Conservation (phyloP, 2,888 invertebrate genomes). For the Iselma pallidipennis region DNA sequence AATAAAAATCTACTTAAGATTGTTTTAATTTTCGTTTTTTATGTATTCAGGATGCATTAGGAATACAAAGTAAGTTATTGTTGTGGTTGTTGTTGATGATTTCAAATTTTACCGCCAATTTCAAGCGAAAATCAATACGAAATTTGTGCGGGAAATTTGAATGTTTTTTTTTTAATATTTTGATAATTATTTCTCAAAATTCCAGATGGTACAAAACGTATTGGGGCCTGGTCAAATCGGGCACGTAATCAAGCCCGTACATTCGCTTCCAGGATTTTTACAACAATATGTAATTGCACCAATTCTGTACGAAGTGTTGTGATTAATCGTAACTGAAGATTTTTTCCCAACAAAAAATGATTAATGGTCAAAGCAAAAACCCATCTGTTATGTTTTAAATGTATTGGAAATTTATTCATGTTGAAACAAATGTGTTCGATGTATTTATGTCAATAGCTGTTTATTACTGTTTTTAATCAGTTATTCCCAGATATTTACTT, state of each 20-base stretch:
- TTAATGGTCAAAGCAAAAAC: background rate
- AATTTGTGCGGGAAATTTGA: background rate
- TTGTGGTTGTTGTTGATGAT: background rate
- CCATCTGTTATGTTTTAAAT: background rate
- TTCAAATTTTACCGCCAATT: conserved; percentile 9
- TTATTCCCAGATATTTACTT: too few relatives aligned
- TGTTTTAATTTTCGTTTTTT: conserved; percentile 9
- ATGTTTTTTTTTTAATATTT: conserved; percentile 2
- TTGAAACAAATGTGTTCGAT: too few relatives aligned
- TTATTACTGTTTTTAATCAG: too few relatives aligned
- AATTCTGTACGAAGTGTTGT: conserved; percentile 51
- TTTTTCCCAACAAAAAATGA: background rate
- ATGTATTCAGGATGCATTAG: conserved; percentile 45
- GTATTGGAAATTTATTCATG: too few relatives aligned
- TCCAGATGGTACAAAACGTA: conserved; percentile 54
- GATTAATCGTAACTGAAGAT: conserved; percentile 27
- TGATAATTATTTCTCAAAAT: too few relatives aligned
- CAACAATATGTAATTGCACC: conserved; percentile 56
- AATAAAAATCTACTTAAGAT: conserved; percentile 5
- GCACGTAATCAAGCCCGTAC: conserved; percentile 53
- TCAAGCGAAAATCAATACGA: conserved; percentile 15
- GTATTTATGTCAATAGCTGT: too few relatives aligned
- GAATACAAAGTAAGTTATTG: conserved; percentile 51
- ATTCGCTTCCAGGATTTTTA: conserved; percentile 54
- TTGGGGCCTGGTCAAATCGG: conserved; percentile 54